Base-by-base conservation (phyloP, 2,113 vertebrate species). In the Oncorhynchus clarkii region DNA sequence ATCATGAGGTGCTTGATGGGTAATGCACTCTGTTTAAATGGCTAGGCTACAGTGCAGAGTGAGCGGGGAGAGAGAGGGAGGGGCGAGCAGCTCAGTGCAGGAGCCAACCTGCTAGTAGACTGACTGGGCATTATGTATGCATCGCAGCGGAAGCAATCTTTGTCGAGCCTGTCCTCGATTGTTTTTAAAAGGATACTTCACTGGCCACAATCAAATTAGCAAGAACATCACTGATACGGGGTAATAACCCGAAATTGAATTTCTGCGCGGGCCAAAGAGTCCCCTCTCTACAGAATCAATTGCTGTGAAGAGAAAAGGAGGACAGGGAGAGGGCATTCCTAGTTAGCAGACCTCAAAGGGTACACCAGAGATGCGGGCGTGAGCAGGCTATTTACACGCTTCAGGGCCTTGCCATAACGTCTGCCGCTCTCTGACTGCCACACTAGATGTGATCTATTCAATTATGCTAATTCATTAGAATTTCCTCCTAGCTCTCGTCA, bases 191-290 rank as follows among this genome's bases (percentile, higher is more conserved):
- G 87, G 90, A 90, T 87, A 88, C 88, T 93, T 88, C 84, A 89
- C 80, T 88, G 88, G 89, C 88, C 84, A 70, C 86, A 90, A 89
- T 89, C 91, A 91, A 91, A 93, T 93, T 92, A 93, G 88, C 84
- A 89, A 88, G 86, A 92, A 88, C 90, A 91, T 89, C 90, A 86
- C 80, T 88, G 91, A 92, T 91, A 90, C 80, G 81, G 88, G 81
- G 83, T 91, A 92, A 92, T 91, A 88, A 88, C 87, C 86, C 85
- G 88, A 90, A 91, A 93, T 90, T 90, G 87, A 91, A 92, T 91
- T 91, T 88, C 82, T 78, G 86, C 84, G 80, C 82, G 72, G 73
- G 72, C 89, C 86, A 81, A 90, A 89, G 84, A 84, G 75, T 85
- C 80, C 84, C 87, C 86, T 87, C 86, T 83, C 84, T 80, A 76